phyloP scores from a whole-genome alignment of 2,888 invertebrate species.

The Cybosia mesomella region DNA sequence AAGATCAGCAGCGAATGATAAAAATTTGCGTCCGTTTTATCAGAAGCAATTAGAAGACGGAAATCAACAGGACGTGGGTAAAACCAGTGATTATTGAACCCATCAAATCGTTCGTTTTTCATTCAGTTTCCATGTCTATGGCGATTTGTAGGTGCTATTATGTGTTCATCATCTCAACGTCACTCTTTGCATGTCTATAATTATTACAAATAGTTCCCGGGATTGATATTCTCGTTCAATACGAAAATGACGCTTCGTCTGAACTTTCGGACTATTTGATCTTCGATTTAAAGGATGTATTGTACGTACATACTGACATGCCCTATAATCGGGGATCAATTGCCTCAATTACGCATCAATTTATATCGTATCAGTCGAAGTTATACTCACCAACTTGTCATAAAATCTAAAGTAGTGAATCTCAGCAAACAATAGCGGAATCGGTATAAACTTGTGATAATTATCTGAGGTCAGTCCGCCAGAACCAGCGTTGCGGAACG shows the following conservation, averaged over 20 bases:
- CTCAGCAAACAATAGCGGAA: conserved; percentile 80
- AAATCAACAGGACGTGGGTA: conserved; percentile 69
- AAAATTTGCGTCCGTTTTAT: conserved; percentile 27
- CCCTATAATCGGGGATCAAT: conserved; percentile 50
- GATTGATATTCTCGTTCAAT: conserved; percentile 23
- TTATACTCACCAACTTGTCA: conserved; percentile 55
- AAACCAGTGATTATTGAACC: conserved; percentile 58
- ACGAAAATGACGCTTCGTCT: background rate
- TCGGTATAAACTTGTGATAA: conserved; percentile 81
- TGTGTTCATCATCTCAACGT: conserved; percentile 56
- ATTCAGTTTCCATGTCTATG: conserved; percentile 38
- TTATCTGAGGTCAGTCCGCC: conserved; percentile 82
- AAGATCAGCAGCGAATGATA: conserved; percentile 31
- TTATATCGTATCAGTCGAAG: conserved; percentile 29
- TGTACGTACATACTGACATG: conserved; percentile 18
- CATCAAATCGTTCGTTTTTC: conserved; percentile 44
- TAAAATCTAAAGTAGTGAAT: conserved; percentile 67
- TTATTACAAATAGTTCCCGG: conserved; percentile 26
- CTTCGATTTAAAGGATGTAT: background rate
- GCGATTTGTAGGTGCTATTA: conserved; percentile 47
- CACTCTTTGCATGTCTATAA: conserved; percentile 62
- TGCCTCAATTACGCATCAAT: conserved; percentile 55
- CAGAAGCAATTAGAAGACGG: conserved; percentile 35
- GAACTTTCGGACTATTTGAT: background rate
- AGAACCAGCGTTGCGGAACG: conserved; percentile 78